These are phyloP conservation scores for Pardalotus punctatus DNA, from an alignment of 2,113 vertebrate genomes.

Conservation along the genomic window DNA sequence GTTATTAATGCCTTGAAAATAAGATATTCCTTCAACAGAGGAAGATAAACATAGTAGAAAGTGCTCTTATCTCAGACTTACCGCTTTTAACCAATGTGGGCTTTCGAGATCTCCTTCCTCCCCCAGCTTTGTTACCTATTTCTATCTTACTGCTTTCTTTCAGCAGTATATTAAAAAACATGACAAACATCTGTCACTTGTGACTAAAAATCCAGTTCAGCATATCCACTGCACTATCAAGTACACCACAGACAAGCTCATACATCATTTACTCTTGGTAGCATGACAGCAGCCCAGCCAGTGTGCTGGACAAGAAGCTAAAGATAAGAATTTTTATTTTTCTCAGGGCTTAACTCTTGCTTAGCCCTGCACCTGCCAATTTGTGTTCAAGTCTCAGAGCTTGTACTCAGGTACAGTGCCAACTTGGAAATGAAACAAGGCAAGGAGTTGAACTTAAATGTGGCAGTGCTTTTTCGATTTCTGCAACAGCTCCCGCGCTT, in stretches of 20 bases:
- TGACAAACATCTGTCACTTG: neutral
- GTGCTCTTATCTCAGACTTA: neutral
- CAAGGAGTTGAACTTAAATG: neutral
- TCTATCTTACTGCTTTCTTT: neutral
- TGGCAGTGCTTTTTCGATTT: neutral
- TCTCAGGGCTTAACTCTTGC: neutral
- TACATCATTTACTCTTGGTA: neutral
- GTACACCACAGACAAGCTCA: neutral
- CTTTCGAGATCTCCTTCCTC: neutral
- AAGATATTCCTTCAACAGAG: neutral
- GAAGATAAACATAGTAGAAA: neutral
- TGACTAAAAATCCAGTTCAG: neutral
- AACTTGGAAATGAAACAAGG: neutral
- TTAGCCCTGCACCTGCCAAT: neutral
- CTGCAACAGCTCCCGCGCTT: conserved; percentile 19
- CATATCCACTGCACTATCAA: neutral
- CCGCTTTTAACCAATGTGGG: neutral
- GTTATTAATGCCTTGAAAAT: neutral
- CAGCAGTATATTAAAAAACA: neutral
- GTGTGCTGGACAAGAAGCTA: neutral
- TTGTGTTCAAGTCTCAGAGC: neutral
- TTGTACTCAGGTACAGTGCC: neutral
- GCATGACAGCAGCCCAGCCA: neutral
- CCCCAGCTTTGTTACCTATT: neutral
- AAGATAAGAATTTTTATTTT: neutral